A percentile compares a stretch with the other conserved stretches of the same genome.
phyloP scores from a whole-genome alignment of 2,888 invertebrate genomes.

The Ennomos erosarius region DNA sequence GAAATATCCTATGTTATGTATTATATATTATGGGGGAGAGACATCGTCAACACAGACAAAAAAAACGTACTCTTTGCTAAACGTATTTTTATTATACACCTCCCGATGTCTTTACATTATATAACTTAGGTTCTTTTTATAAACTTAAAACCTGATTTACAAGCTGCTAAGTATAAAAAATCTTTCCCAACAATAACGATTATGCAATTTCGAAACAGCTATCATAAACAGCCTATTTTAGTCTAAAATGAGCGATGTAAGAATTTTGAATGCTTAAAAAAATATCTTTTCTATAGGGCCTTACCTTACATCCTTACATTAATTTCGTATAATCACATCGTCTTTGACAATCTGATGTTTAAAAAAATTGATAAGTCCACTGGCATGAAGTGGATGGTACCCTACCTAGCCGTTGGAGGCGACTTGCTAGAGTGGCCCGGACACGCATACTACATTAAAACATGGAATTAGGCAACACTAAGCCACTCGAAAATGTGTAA shows the following conservation, averaged over 20 bases:
- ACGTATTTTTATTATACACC: conserved; percentile 78
- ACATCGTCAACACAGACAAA: conserved; percentile 63
- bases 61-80: conserved; percentile 68
- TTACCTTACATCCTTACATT: conserved; percentile 83
- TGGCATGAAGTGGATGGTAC: conserved; percentile 62
- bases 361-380: conserved; percentile 66
- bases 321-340: conserved; percentile 81
- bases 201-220: conserved; percentile 70
- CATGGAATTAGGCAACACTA: conserved; percentile 56
- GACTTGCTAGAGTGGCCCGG: conserved; percentile 60
- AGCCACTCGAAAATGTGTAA: conserved; percentile 68
- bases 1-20: conserved; percentile 53
- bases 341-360: conserved; percentile 82
- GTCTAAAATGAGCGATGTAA: conserved; percentile 68
- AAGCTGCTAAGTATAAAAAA: conserved; percentile 80
- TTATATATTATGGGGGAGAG: conserved; percentile 51
- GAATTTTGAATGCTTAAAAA: conserved; percentile 83
- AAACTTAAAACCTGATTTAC: conserved; percentile 77
- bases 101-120: conserved; percentile 73
- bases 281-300: conserved; percentile 83
- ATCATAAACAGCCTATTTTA: conserved; percentile 60
- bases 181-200: conserved; percentile 77
- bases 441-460: conserved; percentile 43
- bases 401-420: conserved; percentile 56
- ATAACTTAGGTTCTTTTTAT: conserved; percentile 68